Evolutionary conservation across 2,113 vertebrate genomes (phyloP), one percentile per base, ranked within the genome.

Genomic region (Crotophaga sulcirostris): DNA sequence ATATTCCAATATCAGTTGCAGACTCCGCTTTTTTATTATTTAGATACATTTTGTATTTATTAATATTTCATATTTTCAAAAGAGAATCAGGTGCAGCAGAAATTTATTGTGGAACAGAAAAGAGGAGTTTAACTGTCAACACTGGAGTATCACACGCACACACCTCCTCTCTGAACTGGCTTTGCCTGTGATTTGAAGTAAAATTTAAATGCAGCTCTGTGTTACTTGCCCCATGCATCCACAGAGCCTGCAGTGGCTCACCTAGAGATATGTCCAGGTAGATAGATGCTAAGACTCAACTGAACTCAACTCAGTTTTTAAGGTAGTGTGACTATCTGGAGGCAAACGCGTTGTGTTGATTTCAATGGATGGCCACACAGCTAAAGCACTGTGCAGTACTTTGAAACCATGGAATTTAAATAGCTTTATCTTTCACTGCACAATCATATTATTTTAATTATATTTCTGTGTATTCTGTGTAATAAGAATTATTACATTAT

Each of bases 381-480:
- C 18, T 93, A 67, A 77, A 90, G 79, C 34, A 62, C 63, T 7
- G 7, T 55, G 54, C 49, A 3, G 8, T 83, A 66, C 31, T 76
- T 87, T 36, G 67, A 86, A 90, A 93, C 38, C 47, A 49, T 2
- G 0, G 59, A 79, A 34, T 90, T 93, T 90, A 86, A 83, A 94
- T 74, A 93, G 51, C 85, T 90, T 90, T 94, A 80, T 93, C 79
- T 96, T 90, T 77, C 90, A 88, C 52, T 91, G 94, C 59, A 86
- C 55, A 77, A 77, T 90, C 13, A 13, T 74, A 80, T 95, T 3
- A 91, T 86, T 96, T 93, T 95, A 84, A 93, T 96, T 91, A 91
- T 63, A 73, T 85, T 90, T 91, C 63, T 59, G 20, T 83, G 76
- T 78, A 68, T 64, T 94, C 38, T 74, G 38, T 91, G 23, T 94